These are phyloP conservation scores for Tamias sibiricus DNA, from an alignment of 2,113 vertebrate species.

Conservation along the genomic window DNA sequence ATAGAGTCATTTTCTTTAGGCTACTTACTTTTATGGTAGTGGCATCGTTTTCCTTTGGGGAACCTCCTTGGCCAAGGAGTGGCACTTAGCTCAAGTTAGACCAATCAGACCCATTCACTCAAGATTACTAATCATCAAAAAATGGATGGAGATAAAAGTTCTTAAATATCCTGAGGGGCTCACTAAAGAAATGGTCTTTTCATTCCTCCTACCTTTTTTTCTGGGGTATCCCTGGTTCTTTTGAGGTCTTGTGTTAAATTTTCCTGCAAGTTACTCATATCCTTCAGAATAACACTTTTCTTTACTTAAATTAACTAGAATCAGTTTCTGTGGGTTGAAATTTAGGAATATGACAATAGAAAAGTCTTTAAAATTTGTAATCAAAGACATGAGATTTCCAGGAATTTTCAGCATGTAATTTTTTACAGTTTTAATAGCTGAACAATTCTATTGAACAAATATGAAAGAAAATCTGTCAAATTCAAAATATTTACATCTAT, in stretches of 20 bases:
- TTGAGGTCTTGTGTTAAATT: not conserved
- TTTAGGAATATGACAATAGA: not conserved
- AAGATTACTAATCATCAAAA: not conserved
- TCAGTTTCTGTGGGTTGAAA: not conserved
- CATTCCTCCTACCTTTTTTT: not conserved
- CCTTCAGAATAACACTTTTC: not conserved
- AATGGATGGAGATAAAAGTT: not conserved
- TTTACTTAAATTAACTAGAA: not conserved
- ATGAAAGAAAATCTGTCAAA: not conserved
- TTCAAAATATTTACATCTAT: not conserved
- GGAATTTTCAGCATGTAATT: not conserved
- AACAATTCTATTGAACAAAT: not conserved
- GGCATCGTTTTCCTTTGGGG: not conserved
- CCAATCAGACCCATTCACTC: not conserved
- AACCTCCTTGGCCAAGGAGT: not conserved
- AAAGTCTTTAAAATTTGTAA: not conserved
- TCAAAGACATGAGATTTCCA: not conserved
- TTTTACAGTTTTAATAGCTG: slow-evolving; percentile 1
- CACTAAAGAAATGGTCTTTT: not conserved
- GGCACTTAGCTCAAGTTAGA: not conserved
- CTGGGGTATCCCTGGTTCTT: not conserved
- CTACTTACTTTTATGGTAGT: not conserved
- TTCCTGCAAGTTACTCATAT: not conserved
- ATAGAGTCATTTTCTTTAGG: not conserved
- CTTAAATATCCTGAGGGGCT: not conserved